Conservation (phyloP, 2,888 invertebrate species). For the Lomographa bimaculata region DNA sequence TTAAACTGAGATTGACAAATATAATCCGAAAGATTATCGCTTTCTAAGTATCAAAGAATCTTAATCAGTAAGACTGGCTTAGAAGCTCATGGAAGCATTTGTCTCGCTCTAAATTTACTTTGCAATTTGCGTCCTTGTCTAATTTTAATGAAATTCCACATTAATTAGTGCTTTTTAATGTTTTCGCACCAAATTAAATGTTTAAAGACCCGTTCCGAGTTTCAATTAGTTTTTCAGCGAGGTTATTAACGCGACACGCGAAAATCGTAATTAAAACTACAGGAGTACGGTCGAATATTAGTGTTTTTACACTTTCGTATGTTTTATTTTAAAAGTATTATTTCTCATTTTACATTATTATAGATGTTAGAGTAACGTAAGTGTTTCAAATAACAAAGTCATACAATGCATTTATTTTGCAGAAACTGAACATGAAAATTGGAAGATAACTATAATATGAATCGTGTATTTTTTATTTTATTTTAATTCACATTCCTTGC, state of each 20-base stretch:
- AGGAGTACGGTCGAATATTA: too few species aligned
- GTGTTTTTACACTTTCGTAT: constrained; percentile 27
- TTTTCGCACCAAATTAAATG: constrained; percentile 42
- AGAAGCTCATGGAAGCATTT: constrained; percentile 10
- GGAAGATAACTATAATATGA: constrained; percentile 19
- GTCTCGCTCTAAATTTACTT: constrained; percentile 7
- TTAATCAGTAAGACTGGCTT: constrained; percentile 19
- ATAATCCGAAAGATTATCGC: not conserved
- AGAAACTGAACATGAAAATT: constrained; percentile 26
- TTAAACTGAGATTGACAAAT: too few species aligned
- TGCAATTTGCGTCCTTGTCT: constrained; percentile 8
- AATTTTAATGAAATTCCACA: constrained; percentile 34
- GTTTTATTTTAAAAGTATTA: constrained; percentile 41
- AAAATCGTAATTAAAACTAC: too few species aligned
- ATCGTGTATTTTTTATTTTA: constrained; percentile 10
- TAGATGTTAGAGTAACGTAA: not conserved
- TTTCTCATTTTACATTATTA: constrained; percentile 13
- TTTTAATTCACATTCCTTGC: constrained; percentile 45
- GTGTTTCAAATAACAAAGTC: constrained; percentile 6
- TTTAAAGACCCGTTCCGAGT: constrained; percentile 3
- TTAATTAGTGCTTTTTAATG: constrained; percentile 27
- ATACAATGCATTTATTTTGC: constrained; percentile 31
- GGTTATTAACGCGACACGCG: too few species aligned
- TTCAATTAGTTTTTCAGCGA: constrained; percentile 1
- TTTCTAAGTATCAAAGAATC: constrained; percentile 13